Evolutionary conservation across 2,113 vertebrate genomes (phyloP).

Genomic region (Dicrurus megarhynchus): DNA sequence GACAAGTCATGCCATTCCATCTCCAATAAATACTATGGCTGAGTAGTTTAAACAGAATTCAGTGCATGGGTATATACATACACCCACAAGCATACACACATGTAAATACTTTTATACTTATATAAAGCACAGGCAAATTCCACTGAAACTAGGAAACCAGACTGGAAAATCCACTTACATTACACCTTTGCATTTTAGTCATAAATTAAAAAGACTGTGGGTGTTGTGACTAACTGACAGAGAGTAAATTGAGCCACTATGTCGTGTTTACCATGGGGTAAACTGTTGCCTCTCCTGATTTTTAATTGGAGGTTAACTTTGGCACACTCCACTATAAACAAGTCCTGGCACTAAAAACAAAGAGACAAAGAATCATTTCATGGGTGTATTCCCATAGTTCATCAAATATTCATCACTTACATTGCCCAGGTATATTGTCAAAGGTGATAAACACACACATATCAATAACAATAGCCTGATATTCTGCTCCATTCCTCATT

Average conservation of each 20-base stretch:
- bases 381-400: neutral
- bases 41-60: neutral
- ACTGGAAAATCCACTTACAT: neutral
- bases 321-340: neutral
- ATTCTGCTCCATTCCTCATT: neutral
- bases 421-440: neutral
- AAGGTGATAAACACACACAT: neutral
- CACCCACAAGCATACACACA: neutral
- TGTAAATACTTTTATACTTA: neutral
- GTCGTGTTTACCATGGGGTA: neutral
- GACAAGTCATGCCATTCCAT: neutral
- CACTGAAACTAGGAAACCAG: neutral
- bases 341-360: neutral
- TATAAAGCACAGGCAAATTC: neutral
- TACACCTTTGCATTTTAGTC: neutral
- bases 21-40: neutral
- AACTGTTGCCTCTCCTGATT: neutral
- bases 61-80: neutral
- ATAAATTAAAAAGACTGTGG: neutral
- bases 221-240: neutral
- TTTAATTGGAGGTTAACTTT: conserved; percentile 5
- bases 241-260: neutral
- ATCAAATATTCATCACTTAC: neutral
- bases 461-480: neutral
- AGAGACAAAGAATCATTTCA: neutral